Base-by-base conservation (phyloP, 2,888 invertebrate genomes). In the Synergus gifuensis region DNA sequence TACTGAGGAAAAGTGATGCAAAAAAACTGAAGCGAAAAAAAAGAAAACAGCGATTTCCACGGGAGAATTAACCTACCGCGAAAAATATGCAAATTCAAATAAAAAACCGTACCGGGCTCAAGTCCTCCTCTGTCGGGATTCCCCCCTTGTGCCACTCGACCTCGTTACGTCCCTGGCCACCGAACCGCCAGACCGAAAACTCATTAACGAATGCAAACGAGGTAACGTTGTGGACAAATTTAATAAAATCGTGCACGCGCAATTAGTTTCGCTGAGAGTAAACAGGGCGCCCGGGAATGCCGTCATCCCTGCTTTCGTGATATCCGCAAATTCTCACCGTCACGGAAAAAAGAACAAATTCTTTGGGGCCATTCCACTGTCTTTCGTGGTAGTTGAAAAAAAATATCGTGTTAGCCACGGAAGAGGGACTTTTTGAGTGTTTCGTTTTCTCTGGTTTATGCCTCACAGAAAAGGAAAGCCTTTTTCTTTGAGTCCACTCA, bases 151-250 rank as follows among this genome's bases (percentile, higher is more conserved):
- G 62, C 62, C 80, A 81, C 79, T 82, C 84, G 84, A 84, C 84
- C 85, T 86, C 86, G 87, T 86, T 86, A 86, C 84, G 78, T 84
- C 79, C 83, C 85, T 81, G 82, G 79, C 82, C 80, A 82, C 82
- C 36, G 54, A 77, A 84, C 86, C 85, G 86, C 81, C 87, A 86
- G 86, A 86, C 88, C 87, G 88, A 90, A 91, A 91, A 91, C 90
- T 91, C 90, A 90, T 91, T 90, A 91, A 90, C 90, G 88, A 91
- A 91, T 91, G 90, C 91, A 91, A 91, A 91, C 90, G 91, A 91
- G 89, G 87, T 88, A 88, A 90, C 89, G 88, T 88, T 88, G 90
- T 88, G 89, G 91, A 91, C 90, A 90, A 91, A 92, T 91, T 91
- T 91, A 91, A 91, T 91, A 90, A 90, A 91, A 90, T 91, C 88